These are phyloP conservation scores for Semotilus atromaculatus DNA, from an alignment of 2,797 vertebrate species.

Conservation along the genomic window DNA sequence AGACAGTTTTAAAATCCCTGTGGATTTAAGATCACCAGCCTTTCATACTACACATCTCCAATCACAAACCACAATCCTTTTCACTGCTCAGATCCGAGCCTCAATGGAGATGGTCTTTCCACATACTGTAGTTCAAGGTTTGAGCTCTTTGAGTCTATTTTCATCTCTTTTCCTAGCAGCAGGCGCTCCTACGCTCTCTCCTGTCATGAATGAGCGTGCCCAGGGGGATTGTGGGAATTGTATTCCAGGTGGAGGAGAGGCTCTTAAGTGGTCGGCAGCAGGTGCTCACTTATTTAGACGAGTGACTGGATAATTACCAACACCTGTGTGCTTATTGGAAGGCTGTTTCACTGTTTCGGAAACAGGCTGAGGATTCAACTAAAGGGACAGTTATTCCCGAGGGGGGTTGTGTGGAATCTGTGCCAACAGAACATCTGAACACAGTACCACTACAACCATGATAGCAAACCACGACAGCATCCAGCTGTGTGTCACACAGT, in stretches of 20 bases:
- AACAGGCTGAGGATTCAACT: constrained; percentile 14
- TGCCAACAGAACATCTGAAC: constrained; percentile 28
- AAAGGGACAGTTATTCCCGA: constrained; percentile 22
- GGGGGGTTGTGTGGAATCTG: not conserved
- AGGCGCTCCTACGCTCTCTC: not conserved
- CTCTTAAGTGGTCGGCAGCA: constrained; percentile 39
- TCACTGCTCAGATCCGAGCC: constrained; percentile 11
- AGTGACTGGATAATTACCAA: constrained; percentile 55
- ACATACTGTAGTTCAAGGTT: not conserved
- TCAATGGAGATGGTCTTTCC: not conserved
- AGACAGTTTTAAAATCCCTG: not conserved
- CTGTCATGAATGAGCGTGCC: constrained; percentile 30
- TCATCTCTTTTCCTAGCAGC: not conserved
- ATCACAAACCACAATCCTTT: not conserved
- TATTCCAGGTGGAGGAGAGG: constrained; percentile 52
- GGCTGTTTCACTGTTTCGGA: constrained; percentile 20
- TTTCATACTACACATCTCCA: not conserved
- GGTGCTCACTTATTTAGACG: constrained; percentile 54
- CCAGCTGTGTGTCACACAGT: constrained; percentile 19
- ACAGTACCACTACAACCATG: constrained; percentile 12
- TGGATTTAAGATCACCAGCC: not conserved
- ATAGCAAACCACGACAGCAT: constrained; percentile 9
- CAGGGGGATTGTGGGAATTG: constrained; percentile 48
- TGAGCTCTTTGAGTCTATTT: constrained; percentile 17
- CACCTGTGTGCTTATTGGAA: constrained; percentile 53